phyloP scores from a whole-genome alignment of 2,113 vertebrate genomes.

The Maylandia zebra region DNA sequence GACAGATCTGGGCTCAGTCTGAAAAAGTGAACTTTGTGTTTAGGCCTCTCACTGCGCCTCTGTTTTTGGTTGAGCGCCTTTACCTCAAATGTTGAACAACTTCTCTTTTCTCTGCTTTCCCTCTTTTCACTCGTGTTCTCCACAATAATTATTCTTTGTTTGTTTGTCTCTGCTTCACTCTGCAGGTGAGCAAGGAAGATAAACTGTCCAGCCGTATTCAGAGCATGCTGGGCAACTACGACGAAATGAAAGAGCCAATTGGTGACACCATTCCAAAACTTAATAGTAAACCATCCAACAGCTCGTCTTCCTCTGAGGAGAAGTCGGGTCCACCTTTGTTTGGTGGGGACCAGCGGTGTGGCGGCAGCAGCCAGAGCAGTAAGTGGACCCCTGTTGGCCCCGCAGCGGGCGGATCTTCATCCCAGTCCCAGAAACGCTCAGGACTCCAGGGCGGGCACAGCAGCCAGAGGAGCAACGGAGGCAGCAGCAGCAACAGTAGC shows the following conservation, averaged over 20 bases:
- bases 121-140: not conserved
- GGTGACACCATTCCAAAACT: slow-evolving; percentile 87
- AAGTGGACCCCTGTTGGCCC: slow-evolving; percentile 98
- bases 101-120: not conserved
- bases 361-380: slow-evolving; percentile 80
- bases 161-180: not conserved
- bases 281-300: slow-evolving; percentile 78
- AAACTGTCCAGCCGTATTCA: slow-evolving; percentile 97
- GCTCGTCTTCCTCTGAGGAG: slow-evolving; percentile 84
- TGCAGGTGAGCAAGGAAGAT: slow-evolving; percentile 94
- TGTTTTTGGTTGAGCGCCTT: not conserved
- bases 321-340: slow-evolving; percentile 82
- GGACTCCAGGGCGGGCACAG: slow-evolving; percentile 76
- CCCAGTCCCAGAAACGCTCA: slow-evolving; percentile 87
- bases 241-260: slow-evolving; percentile 96
- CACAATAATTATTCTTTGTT: not conserved
- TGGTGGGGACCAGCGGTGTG: slow-evolving; percentile 81
- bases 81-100: not conserved
- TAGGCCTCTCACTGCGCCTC: not conserved
- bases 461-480: slow-evolving; percentile 64
- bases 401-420: slow-evolving; percentile 75
- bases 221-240: slow-evolving; percentile 99
- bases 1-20: not conserved
- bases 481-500: slow-evolving; percentile 64
- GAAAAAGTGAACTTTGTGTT: not conserved